Evolutionary conservation across 92 coral and sea anemone genomes (phyloP).

Genomic region (Epizoanthus scotinus): DNA sequence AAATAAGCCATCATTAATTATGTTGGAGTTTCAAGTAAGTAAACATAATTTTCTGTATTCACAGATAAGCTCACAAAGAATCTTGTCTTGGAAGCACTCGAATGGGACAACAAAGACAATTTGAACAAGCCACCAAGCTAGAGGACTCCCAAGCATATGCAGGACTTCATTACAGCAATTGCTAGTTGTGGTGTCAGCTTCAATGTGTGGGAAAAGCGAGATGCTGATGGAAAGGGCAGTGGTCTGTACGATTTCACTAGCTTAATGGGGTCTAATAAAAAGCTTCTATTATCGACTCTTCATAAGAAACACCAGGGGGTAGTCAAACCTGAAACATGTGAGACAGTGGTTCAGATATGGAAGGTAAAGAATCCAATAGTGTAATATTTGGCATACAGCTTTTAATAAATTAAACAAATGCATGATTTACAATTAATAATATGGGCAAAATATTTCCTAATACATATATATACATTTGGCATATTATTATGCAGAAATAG

Average conservation of each 20-base stretch:
- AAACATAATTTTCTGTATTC: neutral
- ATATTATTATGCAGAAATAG: too few species aligned
- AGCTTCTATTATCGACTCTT: conserved; percentile 17
- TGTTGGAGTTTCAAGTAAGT: neutral
- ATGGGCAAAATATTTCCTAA: too few species aligned
- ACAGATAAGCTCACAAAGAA: conserved; percentile 36
- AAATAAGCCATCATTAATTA: too few species aligned
- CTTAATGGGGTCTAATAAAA: conserved; percentile 53
- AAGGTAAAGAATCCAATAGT: conserved; percentile 11
- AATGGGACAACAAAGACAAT: conserved; percentile 47
- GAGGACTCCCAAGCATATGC: conserved; percentile 37
- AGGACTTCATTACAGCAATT: neutral
- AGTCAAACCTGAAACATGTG: conserved; percentile 38
- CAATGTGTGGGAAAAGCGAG: conserved; percentile 45
- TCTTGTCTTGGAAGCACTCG: conserved; percentile 36
- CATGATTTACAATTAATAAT: too few species aligned
- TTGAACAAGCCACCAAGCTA: conserved; percentile 32
- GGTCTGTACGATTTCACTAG: conserved; percentile 52
- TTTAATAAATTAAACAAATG: neutral
- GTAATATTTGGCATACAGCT: too few species aligned
- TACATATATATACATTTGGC: too few species aligned
- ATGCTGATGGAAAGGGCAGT: conserved; percentile 50
- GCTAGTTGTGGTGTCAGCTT: conserved; percentile 27
- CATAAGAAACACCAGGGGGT: conserved; percentile 29
- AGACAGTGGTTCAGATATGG: conserved; percentile 41